phyloP scores from a whole-genome alignment of 1,140 invertebrate genomes.

The Potamilus streckersoni region DNA sequence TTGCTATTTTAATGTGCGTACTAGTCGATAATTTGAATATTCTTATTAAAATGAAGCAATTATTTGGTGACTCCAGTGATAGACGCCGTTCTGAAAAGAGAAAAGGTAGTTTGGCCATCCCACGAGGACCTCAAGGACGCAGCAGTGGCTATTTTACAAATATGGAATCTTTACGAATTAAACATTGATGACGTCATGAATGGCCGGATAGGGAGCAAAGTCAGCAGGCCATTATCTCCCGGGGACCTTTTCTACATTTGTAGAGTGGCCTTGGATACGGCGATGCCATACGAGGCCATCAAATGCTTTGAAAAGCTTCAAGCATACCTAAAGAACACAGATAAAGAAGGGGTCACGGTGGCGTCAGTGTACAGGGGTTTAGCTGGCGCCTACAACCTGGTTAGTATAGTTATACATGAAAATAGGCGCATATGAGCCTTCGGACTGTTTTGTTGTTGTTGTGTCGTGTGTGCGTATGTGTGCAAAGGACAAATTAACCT shows the following conservation, averaged over 20 bases:
- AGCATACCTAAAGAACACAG: no score
- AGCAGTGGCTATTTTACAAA: constrained; percentile 16
- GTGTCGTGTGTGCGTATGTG: no score
- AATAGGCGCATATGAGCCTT: no score
- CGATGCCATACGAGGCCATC: constrained; percentile 21
- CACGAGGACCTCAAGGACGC: constrained; percentile 12
- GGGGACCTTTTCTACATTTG: constrained; percentile 22
- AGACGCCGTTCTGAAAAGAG: constrained; percentile 4
- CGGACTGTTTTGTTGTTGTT: no score
- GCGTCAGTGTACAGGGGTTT: no score
- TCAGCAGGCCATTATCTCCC: constrained; percentile 2
- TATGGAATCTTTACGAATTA: constrained; percentile 24
- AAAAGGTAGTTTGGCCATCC: constrained; percentile 7
- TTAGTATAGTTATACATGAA: no score
- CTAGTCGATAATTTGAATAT: constrained; percentile 7
- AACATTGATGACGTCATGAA: constrained; percentile 10
- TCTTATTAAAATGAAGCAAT: not conserved
- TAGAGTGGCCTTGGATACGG: constrained; percentile 16
- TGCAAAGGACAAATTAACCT: no score
- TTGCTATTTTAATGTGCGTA: not conserved
- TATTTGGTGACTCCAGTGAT: constrained; percentile 10
- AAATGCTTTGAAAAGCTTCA: constrained; percentile 24
- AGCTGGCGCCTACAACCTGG: no score
- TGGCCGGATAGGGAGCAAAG: not conserved
- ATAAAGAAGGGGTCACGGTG: no score